Conservation (phyloP, 2,113 vertebrate species). For the Mixornis gularis region DNA sequence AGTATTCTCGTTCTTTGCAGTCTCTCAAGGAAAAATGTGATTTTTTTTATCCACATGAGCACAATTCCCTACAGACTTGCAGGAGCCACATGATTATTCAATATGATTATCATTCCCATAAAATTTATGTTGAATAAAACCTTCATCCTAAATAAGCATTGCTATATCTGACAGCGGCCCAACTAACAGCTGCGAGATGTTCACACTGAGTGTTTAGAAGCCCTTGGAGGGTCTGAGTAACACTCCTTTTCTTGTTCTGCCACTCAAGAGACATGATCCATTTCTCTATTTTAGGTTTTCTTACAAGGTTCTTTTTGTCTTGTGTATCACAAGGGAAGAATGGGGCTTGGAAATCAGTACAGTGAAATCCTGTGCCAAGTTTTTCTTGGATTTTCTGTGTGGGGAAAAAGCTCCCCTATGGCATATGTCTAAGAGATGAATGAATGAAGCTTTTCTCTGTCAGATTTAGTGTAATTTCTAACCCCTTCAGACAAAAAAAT, state of each 20-base stretch:
- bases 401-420: not conserved
- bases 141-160: not conserved
- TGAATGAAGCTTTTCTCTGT: conserved; percentile 37
- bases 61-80: not conserved
- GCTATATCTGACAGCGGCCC: not conserved
- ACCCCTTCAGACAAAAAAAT: not conserved
- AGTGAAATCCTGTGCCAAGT: conserved; percentile 21
- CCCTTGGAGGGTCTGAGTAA: not conserved
- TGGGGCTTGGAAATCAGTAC: not conserved
- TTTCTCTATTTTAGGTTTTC: conserved; percentile 3
- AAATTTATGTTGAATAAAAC: not conserved
- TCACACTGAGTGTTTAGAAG: not conserved
- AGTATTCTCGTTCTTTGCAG: not conserved
- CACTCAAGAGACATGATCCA: not conserved
- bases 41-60: not conserved
- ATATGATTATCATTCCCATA: not conserved
- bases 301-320: conserved; percentile 14
- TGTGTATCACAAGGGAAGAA: not conserved
- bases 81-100: not conserved
- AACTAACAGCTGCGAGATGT: not conserved
- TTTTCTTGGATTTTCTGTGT: conserved; percentile 33
- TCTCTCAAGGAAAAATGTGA: not conserved
- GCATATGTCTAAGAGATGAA: conserved; percentile 7
- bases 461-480: conserved; percentile 15
- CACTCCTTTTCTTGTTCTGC: not conserved